These are phyloP conservation scores for Lophotriccus pileatus DNA, from an alignment of 2,797 vertebrate species.

Conservation along the genomic window DNA sequence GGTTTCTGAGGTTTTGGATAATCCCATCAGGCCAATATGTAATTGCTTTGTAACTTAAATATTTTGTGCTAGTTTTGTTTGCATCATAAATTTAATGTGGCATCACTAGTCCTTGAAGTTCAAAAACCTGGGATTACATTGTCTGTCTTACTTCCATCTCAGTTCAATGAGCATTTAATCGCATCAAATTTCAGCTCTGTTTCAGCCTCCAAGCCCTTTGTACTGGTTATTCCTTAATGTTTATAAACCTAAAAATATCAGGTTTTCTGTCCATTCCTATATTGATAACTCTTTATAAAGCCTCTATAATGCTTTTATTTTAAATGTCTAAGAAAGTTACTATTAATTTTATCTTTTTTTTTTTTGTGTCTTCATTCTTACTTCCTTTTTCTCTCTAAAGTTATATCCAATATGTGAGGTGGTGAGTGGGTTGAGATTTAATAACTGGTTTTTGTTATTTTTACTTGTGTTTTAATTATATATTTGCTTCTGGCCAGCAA, in stretches of 20 bases:
- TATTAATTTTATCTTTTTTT: neutral
- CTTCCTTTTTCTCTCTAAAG: neutral
- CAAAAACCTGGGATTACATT: neutral
- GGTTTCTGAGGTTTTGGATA: neutral
- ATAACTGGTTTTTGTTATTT: neutral
- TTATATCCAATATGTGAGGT: neutral
- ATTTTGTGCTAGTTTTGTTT: neutral
- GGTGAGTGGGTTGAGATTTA: neutral
- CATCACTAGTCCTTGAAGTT: neutral
- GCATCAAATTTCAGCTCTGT: neutral
- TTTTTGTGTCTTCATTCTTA: neutral
- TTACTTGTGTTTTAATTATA: neutral
- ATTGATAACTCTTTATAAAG: neutral
- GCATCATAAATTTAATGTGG: neutral
- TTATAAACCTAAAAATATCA: neutral
- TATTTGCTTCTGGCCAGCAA: neutral
- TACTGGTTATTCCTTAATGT: neutral
- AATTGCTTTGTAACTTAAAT: neutral
- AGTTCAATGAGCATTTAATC: neutral
- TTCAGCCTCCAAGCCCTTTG: neutral
- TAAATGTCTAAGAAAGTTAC: neutral
- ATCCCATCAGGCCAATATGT: neutral
- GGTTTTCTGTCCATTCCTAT: neutral
- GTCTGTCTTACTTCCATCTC: neutral
- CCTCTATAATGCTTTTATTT: neutral